Conservation (phyloP, 2,797 vertebrate genomes). For the Florisuga fusca region DNA sequence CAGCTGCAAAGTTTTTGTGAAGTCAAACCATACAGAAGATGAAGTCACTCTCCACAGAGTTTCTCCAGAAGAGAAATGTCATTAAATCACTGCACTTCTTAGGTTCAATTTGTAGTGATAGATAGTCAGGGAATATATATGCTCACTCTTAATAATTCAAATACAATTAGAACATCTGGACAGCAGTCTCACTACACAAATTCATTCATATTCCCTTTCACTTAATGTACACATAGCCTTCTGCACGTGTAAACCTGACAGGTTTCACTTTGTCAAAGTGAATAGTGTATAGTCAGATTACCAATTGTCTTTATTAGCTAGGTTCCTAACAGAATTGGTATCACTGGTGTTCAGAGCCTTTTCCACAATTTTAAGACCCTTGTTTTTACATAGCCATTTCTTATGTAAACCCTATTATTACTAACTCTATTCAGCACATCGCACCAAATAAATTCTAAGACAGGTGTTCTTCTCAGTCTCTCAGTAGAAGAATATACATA, state of each 20-base stretch:
- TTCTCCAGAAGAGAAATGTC: not conserved
- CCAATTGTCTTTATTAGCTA: not conserved
- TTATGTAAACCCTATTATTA: not conserved
- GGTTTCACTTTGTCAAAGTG: not conserved
- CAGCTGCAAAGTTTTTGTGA: not conserved
- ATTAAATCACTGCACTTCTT: not conserved
- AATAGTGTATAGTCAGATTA: not conserved
- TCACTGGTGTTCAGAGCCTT: not conserved
- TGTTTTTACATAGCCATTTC: not conserved
- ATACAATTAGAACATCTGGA: not conserved
- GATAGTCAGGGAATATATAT: not conserved
- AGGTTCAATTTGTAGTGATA: not conserved
- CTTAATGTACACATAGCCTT: not conserved
- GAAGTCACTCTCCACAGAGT: fast-evolving
- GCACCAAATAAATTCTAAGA: not conserved
- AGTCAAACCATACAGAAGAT: not conserved
- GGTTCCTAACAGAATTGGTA: not conserved
- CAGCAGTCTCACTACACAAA: not conserved
- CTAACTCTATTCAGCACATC: not conserved
- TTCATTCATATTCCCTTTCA: not conserved
- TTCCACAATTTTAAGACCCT: not conserved
- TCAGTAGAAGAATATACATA: not conserved
- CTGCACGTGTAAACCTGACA: not conserved
- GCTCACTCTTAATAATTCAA: not conserved
- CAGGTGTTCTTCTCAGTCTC: not conserved